These are phyloP conservation scores for Druon quercuslanigerum DNA, from an alignment of 1,140 invertebrate species.

Conservation along the genomic window DNA sequence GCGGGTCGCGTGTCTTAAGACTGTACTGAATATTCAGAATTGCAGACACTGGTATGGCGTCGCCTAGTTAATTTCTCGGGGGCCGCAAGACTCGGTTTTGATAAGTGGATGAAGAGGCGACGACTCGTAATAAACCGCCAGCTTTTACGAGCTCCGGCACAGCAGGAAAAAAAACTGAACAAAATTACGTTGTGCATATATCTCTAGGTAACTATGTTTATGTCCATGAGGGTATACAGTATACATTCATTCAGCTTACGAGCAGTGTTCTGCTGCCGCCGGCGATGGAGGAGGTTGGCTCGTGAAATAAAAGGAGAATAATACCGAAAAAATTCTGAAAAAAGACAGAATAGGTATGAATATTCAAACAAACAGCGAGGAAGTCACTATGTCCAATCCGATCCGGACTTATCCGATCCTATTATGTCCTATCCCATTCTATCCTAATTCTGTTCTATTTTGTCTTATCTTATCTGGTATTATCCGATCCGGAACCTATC, in stretches of 20 bases:
- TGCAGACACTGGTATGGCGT: not conserved
- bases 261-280: not conserved
- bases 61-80: constrained; percentile 16
- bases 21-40: constrained; percentile 25
- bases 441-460: no score
- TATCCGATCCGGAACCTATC: no score
- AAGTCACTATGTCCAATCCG: not conserved
- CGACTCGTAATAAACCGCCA: constrained; percentile 28
- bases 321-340: constrained; percentile 16
- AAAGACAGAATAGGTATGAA: not conserved
- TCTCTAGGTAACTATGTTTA: not conserved
- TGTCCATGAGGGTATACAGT: not conserved
- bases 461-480: no score
- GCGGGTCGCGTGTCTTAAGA: constrained; percentile 1
- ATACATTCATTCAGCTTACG: not conserved
- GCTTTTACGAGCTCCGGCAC: constrained; percentile 1
- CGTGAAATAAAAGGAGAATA: constrained; percentile 28
- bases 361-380: constrained; percentile 9
- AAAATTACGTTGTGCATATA: constrained; percentile 23
- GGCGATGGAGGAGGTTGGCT: not conserved
- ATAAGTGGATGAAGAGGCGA: constrained; percentile 30
- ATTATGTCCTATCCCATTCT: no score
- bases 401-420: no score
- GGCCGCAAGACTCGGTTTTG: constrained; percentile 17
- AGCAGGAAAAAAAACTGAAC: constrained; percentile 2